Conservation (phyloP, 1,140 invertebrate genomes). For the Aradophagus sp. region DNA sequence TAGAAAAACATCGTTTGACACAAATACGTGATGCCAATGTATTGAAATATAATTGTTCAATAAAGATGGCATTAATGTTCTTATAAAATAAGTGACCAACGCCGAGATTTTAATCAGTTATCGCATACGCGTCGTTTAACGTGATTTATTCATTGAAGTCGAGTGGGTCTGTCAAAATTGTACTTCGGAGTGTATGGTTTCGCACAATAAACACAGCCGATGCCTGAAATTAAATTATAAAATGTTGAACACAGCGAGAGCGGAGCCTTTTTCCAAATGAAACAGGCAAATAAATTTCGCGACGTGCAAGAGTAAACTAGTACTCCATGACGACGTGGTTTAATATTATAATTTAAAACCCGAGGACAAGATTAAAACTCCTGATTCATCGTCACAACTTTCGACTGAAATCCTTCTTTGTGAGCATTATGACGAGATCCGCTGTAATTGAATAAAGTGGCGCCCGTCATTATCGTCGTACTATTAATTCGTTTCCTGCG, state of each 20-base stretch:
- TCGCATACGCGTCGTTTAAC: too few relatives aligned
- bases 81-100: too few relatives aligned
- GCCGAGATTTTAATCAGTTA: too few relatives aligned
- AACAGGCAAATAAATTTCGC: constrained; percentile 21
- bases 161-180: too few relatives aligned
- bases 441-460: constrained; percentile 50
- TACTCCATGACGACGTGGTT: constrained; percentile 35
- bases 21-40: too few relatives aligned
- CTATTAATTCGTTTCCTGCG: constrained; percentile 41
- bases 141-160: too few relatives aligned
- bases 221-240: constrained; percentile 21
- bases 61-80: too few relatives aligned
- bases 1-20: too few relatives aligned
- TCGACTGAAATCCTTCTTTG: constrained; percentile 41
- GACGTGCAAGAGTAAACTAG: constrained; percentile 9
- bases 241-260: constrained; percentile 4
- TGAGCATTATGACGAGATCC: constrained; percentile 38
- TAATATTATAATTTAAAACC: constrained; percentile 44
- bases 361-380: constrained; percentile 50
- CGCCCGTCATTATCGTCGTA: constrained; percentile 36
- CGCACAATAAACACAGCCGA: too few relatives aligned
- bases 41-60: too few relatives aligned
- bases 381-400: constrained; percentile 42
- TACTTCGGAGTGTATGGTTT: too few relatives aligned
- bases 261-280: constrained; percentile 12